Evolutionary conservation across 2,797 vertebrate genomes (phyloP).

Genomic region (Megaceryle alcyon): DNA sequence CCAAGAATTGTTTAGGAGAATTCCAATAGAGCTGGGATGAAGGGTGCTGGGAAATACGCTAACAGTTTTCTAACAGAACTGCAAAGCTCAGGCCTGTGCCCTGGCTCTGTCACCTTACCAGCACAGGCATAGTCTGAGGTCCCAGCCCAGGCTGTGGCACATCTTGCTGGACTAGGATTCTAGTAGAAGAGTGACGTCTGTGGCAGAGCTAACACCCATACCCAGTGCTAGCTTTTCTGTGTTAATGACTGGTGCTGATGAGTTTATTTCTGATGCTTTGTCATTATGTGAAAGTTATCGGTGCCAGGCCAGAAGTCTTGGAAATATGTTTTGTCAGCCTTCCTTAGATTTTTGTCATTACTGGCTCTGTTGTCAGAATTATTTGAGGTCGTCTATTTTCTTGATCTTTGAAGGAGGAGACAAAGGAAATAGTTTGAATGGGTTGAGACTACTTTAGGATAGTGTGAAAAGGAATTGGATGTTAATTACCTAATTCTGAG

Average conservation of each 20-base stretch:
- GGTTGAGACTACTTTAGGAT: neutral
- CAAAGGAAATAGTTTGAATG: neutral
- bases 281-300: neutral
- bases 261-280: neutral
- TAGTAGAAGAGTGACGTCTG: too few relatives aligned
- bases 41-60: neutral
- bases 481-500: neutral
- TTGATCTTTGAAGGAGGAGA: neutral
- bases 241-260: neutral
- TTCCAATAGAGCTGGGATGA: neutral
- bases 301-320: neutral
- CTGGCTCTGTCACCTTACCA: too few relatives aligned
- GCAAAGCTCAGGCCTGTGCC: fast-evolving
- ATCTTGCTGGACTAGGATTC: neutral
- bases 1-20: neutral
- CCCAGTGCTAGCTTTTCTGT: neutral
- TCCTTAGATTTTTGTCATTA: neutral
- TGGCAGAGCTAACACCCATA: neutral
- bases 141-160: neutral
- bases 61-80: neutral
- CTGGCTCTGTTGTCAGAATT: neutral
- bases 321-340: neutral
- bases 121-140: fast-evolving
- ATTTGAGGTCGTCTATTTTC: neutral
- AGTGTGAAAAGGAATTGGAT: neutral